Base-by-base conservation (phyloP, 2,113 vertebrate genomes). In the Corythoichthys haematopterus region DNA sequence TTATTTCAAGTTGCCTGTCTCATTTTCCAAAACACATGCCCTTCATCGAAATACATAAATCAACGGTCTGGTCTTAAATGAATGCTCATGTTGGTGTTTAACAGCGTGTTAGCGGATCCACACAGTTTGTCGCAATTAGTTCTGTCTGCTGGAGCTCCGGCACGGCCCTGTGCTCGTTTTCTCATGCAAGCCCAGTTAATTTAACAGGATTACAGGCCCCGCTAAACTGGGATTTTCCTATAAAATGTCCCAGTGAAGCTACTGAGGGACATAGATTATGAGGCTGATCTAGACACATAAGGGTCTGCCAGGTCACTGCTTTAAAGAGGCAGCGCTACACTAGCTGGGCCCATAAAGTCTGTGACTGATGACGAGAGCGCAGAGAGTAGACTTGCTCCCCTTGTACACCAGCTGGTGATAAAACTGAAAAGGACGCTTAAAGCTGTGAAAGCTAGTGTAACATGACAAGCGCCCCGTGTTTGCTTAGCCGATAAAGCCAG, bases 191-290 rank as follows among this genome's bases (percentile, higher is more conserved):
- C 72, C 66, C 65, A 78, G 80, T 80, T 74, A 63, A 79, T 77
- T 77, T 85, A 88, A 90, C 85, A 85, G 84, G 85, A 90, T 90
- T 90, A 88, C 66, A 74, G 57, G 71, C 74, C 70, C 77, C 75
- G 68, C 84, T 79, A 81, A 87, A 72, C 71, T 69, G 14, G 37
- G 62, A 84, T 87, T 85, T 79, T 75, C 76, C 77, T 62, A 79
- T 77, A 64, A 65, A 84, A 78, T 73, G 74, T 81, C 78, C 66
- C 71, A 84, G 72, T 82, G 77, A 48, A 81, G 72, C 78, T 82
- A 85, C 85, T 85, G 79, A 80, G 80, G 59, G 61, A 60, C 47
- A 63, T 74, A 66, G 68, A 82, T 84, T 81, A 67, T 69, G 65
- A 20, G 71, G 36, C 65, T 82, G 68, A 72, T 79, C 77, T 74